A percentile compares a stretch with the other conserved stretches of the same genome.
These are phyloP conservation scores for Caenorhabditis tropicalis DNA, from an alignment of 1,140 invertebrate genomes.

Conservation along the genomic window DNA sequence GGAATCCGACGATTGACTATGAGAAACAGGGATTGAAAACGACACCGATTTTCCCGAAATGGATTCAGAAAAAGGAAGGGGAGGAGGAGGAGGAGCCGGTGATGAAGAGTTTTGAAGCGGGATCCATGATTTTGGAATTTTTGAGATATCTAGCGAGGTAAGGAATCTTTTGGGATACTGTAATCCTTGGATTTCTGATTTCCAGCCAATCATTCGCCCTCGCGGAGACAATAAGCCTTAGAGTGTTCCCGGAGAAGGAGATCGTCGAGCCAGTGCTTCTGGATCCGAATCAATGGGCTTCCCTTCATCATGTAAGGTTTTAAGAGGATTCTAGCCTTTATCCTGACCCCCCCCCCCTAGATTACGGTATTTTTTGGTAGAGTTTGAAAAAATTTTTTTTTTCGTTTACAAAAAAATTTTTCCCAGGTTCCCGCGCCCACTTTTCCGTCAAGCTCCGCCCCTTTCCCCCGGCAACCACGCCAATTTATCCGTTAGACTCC, in stretches of 20 bases:
- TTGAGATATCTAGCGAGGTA: conserved; percentile 47
- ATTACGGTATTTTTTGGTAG: no score
- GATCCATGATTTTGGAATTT: conserved; percentile 17
- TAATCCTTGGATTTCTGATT: neutral
- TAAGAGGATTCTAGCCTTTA: neutral
- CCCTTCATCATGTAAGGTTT: conserved; percentile 16
- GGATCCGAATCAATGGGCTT: neutral
- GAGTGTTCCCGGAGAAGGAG: neutral
- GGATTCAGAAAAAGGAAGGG: neutral
- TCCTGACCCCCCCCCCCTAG: no score
- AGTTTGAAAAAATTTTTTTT: no score
- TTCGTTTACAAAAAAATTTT: no score
- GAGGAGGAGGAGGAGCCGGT: neutral
- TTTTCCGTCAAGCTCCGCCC: no score
- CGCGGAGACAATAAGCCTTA: neutral
- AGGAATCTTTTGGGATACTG: neutral
- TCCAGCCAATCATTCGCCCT: conserved; percentile 45
- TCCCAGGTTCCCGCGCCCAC: no score
- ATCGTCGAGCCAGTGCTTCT: neutral
- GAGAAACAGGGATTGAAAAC: neutral
- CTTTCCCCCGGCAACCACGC: no score
- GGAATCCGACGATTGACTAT: conserved; percentile 13
- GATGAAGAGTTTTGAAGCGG: neutral
- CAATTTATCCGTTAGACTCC: no score
- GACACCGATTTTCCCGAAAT: neutral